Percentiles rank a stretch among this genome's conserved stretches.
Conservation (phyloP, 2,113 vertebrate genomes). For the Geothlypis trichas region DNA sequence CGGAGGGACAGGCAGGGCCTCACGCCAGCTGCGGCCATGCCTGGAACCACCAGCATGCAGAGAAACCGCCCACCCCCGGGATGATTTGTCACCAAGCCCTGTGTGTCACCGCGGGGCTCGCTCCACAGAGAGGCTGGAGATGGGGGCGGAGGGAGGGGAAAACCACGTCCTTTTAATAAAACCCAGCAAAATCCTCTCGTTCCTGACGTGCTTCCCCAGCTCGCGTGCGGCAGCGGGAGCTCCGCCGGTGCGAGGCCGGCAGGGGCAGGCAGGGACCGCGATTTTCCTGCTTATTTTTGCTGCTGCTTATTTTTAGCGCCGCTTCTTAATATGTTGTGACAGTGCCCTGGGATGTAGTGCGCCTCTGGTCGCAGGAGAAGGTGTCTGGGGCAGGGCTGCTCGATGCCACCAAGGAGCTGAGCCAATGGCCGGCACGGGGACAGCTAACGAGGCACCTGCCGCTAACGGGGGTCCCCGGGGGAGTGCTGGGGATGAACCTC, state of each 20-base stretch:
- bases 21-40: background rate
- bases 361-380: background rate
- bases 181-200: background rate
- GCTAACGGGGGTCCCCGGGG: background rate
- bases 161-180: background rate
- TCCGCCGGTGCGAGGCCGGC: background rate
- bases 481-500: background rate
- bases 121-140: background rate
- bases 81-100: constrained; percentile 2
- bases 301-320: constrained; percentile 33
- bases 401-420: background rate
- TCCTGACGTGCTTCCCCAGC: background rate
- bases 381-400: constrained; percentile 39
- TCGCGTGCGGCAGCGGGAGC: background rate
- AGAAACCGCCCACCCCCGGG: background rate
- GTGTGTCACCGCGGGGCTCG: background rate
- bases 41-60: background rate
- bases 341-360: background rate
- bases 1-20: background rate
- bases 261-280: background rate
- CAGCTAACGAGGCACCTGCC: constrained; percentile 11
- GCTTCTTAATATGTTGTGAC: constrained; percentile 39
- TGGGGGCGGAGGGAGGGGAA: background rate
- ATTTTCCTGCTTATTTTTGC: constrained; percentile 11
- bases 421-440: background rate